phyloP scores from a whole-genome alignment of 2,797 vertebrate species.

The Percopsis omiscomaycus region DNA sequence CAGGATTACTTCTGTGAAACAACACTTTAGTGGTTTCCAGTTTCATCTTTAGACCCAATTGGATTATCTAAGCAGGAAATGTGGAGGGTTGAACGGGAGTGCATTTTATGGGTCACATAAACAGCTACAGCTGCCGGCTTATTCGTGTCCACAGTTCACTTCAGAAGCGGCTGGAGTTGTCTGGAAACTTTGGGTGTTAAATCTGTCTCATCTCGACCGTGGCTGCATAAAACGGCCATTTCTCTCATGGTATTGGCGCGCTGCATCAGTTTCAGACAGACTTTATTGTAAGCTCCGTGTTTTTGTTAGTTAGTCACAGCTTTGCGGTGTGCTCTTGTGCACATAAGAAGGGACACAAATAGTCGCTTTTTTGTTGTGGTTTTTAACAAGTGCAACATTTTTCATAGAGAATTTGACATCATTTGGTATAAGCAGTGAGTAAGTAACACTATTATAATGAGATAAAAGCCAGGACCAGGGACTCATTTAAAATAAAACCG shows the following conservation, averaged over 20 bases:
- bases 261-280: slow-evolving; percentile 10
- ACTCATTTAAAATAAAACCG: slow-evolving; percentile 34
- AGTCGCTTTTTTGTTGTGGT: not conserved
- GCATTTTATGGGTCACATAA: slow-evolving; percentile 62
- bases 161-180: slow-evolving; percentile 49
- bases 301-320: not conserved
- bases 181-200: slow-evolving; percentile 60
- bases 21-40: slow-evolving; percentile 25
- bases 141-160: slow-evolving; percentile 29
- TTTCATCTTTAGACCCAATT: slow-evolving; percentile 49
- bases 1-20: slow-evolving; percentile 33
- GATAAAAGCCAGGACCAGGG: not conserved
- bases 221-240: slow-evolving; percentile 47
- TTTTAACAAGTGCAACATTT: not conserved
- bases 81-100: slow-evolving; percentile 34
- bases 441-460: not conserved
- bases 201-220: slow-evolving; percentile 48
- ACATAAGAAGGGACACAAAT: not conserved
- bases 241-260: slow-evolving; percentile 43
- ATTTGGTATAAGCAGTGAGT: not conserved
- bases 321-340: not conserved
- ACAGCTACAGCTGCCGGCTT: slow-evolving; percentile 54
- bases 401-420: not conserved
- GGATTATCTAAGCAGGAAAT: slow-evolving; percentile 61
- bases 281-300: slow-evolving; percentile 27